Percentiles rank a stretch among this genome's conserved stretches.
These are phyloP conservation scores for Keiferia lycopersicella DNA, from an alignment of 2,888 invertebrate genomes.

Conservation along the genomic window DNA sequence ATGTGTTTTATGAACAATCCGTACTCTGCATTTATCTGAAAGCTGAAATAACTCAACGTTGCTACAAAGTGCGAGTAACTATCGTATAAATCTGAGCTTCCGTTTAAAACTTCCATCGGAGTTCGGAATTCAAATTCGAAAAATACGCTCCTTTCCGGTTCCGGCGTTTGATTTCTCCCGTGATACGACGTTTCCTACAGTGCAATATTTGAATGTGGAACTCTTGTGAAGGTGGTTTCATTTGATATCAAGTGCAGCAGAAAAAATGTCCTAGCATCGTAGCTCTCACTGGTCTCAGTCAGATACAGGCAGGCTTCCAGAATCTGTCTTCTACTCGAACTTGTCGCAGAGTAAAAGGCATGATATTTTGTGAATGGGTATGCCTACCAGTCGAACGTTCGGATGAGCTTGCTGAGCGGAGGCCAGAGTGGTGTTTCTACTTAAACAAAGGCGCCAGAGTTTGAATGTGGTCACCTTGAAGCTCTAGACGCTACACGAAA, in stretches of 20 bases:
- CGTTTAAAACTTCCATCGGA: conserved; percentile 66
- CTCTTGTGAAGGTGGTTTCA: background rate
- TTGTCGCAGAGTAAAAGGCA: no score
- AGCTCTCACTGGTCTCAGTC: no score
- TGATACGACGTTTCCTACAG: conserved; percentile 74
- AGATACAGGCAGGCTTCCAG: no score
- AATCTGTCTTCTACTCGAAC: no score
- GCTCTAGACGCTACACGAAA: no score
- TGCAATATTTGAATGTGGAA: conserved; percentile 54
- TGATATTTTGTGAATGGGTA: no score
- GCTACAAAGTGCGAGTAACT: conserved; percentile 26
- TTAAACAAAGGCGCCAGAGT: no score
- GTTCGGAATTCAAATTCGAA: conserved; percentile 81
- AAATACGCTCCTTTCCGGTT: conserved; percentile 79
- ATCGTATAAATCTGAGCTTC: conserved; percentile 37
- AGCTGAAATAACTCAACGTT: conserved; percentile 22
- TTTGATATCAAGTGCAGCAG: background rate
- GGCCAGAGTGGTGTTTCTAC: no score
- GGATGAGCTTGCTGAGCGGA: no score
- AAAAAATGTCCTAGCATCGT: no score
- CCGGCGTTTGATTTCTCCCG: conserved; percentile 79
- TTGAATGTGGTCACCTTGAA: no score
- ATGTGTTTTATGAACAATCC: background rate
- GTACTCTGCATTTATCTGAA: conserved; percentile 11
- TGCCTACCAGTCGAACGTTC: no score